Conservation (phyloP, 2,888 invertebrate genomes). For the Timandra comae region DNA sequence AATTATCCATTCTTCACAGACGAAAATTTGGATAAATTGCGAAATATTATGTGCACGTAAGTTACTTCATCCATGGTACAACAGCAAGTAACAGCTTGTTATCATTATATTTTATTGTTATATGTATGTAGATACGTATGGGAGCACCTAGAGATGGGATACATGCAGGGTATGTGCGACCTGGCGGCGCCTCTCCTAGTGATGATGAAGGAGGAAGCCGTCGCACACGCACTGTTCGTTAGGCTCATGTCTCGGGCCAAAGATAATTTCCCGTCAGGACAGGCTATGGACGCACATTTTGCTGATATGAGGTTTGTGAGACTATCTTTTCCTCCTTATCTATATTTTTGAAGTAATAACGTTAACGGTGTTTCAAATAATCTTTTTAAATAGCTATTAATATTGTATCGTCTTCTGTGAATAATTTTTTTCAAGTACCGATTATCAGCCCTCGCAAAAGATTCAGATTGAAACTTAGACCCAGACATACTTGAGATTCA, state of each 20-base stretch:
- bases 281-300: slow-evolving; percentile 97
- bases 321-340: no score
- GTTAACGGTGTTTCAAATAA: no score
- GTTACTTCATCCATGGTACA: no score
- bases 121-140: slow-evolving; percentile 94
- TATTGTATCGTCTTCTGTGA: no score
- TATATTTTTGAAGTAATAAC: no score
- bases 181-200: slow-evolving; percentile 94
- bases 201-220: slow-evolving; percentile 93
- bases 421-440: no score
- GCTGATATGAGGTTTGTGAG: slow-evolving; percentile 93
- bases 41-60: slow-evolving; percentile 98
- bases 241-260: slow-evolving; percentile 93
- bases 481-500: no score
- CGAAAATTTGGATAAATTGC: slow-evolving; percentile 92
- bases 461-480: no score
- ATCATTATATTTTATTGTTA: no score
- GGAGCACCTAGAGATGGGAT: slow-evolving; percentile 95
- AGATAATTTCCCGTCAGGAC: slow-evolving; percentile 93
- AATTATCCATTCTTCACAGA: slow-evolving; percentile 95
- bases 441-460: no score
- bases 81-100: no score
- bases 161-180: slow-evolving; percentile 99
- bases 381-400: no score
- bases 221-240: slow-evolving; percentile 94